Conservation (phyloP, 2,888 invertebrate genomes). For the Lycaena phlaeas region DNA sequence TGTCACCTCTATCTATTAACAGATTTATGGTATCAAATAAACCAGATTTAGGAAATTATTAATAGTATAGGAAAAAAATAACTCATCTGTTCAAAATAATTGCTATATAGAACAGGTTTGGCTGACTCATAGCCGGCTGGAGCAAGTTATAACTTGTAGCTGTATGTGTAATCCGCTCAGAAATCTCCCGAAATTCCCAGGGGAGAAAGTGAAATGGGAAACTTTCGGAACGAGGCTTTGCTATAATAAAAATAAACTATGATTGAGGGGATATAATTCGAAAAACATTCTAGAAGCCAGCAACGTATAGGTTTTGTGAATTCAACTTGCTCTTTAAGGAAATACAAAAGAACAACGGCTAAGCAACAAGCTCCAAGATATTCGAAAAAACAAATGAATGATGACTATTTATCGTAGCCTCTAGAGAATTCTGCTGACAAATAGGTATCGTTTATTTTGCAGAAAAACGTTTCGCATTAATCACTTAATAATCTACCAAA, state of each 20-base stretch:
- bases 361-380: too few species aligned
- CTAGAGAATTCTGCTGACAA: conserved; percentile 4
- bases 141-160: conserved; percentile 1
- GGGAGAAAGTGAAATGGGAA: conserved; percentile 2
- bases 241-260: too few species aligned
- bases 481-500: conserved; percentile 1
- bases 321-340: too few species aligned
- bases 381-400: too few species aligned
- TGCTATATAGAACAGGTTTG: not conserved
- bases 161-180: conserved; percentile 3
- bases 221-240: too few species aligned
- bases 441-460: conserved; percentile 6
- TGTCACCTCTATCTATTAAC: conserved; percentile 4
- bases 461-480: not conserved
- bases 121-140: not conserved
- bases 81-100: not conserved
- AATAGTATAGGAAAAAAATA: not conserved
- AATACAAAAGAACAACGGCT: too few species aligned
- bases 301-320: too few species aligned
- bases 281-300: too few species aligned
- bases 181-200: conserved; percentile 1
- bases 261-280: too few species aligned
- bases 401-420: conserved; percentile 1
- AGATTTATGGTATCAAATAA: conserved; percentile 1
- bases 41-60: conserved; percentile 3